phyloP scores from a whole-genome alignment of 2,888 invertebrate genomes.

The Papilio elwesi region DNA sequence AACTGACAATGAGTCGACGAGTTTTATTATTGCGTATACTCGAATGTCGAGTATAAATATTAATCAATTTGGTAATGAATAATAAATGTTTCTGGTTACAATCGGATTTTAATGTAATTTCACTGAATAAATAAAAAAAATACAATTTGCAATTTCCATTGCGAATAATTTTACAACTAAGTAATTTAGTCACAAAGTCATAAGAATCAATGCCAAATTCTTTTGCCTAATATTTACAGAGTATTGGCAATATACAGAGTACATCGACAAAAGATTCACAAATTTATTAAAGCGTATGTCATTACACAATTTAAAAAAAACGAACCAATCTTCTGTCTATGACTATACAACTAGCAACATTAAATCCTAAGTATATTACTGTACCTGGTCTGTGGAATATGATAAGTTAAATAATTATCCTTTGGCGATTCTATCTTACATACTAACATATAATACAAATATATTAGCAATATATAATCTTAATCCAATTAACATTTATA shows the following conservation, averaged over 20 bases:
- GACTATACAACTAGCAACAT: conserved; percentile 56
- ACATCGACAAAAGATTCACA: conserved; percentile 50
- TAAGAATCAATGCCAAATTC: conserved; percentile 64
- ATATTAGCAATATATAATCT: conserved; percentile 38
- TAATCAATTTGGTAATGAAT: too few relatives aligned
- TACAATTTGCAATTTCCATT: background rate
- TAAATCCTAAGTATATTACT: conserved; percentile 49
- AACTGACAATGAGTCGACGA: too few relatives aligned
- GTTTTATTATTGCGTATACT: too few relatives aligned
- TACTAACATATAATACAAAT: conserved; percentile 31
- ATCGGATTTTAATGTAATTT: background rate
- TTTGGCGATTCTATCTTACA: conserved; percentile 39
- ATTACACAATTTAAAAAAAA: background rate
- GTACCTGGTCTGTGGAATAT: conserved; percentile 44
- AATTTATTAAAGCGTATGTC: background rate
- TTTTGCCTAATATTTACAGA: conserved; percentile 46
- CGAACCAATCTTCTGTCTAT: conserved; percentile 42
- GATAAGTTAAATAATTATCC: conserved; percentile 48
- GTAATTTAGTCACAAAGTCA: conserved; percentile 54
- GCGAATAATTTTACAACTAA: background rate
- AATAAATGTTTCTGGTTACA: too few relatives aligned
- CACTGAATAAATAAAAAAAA: conserved; percentile 11
- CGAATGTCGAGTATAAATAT: too few relatives aligned
- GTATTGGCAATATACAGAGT: conserved; percentile 53
- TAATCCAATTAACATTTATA: conserved; percentile 1